phyloP scores from a whole-genome alignment of 2,888 invertebrate genomes.

The Tolmerus cingulatus region DNA sequence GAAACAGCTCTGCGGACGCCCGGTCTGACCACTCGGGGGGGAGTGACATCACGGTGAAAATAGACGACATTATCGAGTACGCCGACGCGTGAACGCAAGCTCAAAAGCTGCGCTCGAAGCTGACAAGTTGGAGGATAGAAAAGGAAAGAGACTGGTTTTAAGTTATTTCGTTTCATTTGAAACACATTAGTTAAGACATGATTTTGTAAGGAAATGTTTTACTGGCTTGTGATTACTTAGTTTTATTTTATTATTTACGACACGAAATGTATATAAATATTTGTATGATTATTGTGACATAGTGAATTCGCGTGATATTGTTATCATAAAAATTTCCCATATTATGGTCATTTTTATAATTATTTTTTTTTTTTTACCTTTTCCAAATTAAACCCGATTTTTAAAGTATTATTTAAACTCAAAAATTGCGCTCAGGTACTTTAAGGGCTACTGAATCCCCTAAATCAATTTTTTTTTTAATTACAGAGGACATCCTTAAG shows the following conservation, averaged over 20 bases:
- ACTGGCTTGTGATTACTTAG: constrained; percentile 43
- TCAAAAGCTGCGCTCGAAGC: background rate
- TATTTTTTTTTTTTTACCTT: too few relatives aligned
- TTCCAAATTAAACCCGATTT: too few relatives aligned
- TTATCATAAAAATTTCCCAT: constrained; percentile 10
- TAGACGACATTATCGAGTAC: constrained; percentile 61
- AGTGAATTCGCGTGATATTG: constrained; percentile 11
- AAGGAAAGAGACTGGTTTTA: constrained; percentile 13
- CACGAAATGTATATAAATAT: background rate
- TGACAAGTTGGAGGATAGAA: background rate
- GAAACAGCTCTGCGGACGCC: background rate
- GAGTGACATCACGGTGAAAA: constrained; percentile 62
- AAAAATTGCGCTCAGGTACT: too few relatives aligned
- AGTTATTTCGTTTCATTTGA: constrained; percentile 11
- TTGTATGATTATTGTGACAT: constrained; percentile 20
- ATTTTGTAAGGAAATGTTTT: constrained; percentile 18
- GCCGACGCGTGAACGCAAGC: constrained; percentile 57
- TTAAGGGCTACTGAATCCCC: too few relatives aligned
- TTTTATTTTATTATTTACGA: constrained; percentile 13
- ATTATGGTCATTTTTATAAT: background rate
- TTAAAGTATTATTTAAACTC: too few relatives aligned
- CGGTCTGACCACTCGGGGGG: constrained; percentile 63
- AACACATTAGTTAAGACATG: background rate
- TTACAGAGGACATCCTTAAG: too few relatives aligned
- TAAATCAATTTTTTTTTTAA: too few relatives aligned